Evolutionary conservation across 1,140 invertebrate species (phyloP).

Genomic region (Zaprionus kolodkinae): DNA sequence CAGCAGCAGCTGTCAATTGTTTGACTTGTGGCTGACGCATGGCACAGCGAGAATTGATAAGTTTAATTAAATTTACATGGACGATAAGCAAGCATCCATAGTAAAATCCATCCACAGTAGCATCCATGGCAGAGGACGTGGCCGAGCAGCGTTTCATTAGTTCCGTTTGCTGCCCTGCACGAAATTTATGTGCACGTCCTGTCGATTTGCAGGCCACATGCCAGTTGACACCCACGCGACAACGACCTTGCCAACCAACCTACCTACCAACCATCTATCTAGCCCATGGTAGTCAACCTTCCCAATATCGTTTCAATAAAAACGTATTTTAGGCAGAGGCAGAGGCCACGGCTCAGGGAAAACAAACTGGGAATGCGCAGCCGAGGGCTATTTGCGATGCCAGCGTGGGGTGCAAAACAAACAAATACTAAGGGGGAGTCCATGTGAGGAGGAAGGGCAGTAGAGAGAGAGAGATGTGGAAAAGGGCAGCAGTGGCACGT

Average conservation of each 20-base stretch:
- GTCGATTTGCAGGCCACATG: constrained; percentile 36
- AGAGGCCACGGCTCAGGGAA: too few species aligned
- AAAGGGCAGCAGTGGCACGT: constrained; percentile 20
- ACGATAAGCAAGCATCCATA: constrained; percentile 5
- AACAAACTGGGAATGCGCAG: constrained; percentile 28
- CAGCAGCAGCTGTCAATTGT: constrained; percentile 38
- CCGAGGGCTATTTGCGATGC: constrained; percentile 25
- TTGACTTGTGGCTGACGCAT: constrained; percentile 43
- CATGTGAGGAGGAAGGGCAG: background rate
- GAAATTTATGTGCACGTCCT: constrained; percentile 45
- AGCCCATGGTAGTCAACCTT: constrained; percentile 20
- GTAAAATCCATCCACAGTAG: background rate
- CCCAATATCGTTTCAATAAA: constrained; percentile 50
- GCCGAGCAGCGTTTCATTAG: constrained; percentile 34
- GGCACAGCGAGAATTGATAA: constrained; percentile 39
- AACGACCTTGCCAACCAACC: constrained; percentile 27
- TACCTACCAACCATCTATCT: background rate
- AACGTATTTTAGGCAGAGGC: constrained; percentile 11
- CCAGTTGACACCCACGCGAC: constrained; percentile 35
- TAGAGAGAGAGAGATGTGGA: background rate
- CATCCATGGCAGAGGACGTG: background rate
- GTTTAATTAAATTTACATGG: constrained; percentile 58
- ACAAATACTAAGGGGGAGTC: constrained; percentile 19
- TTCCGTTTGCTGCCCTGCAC: background rate
- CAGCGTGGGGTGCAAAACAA: constrained; percentile 31